These are phyloP conservation scores for Sminthopsis crassicaudata DNA, from an alignment of 2,113 vertebrate genomes.

Conservation along the genomic window DNA sequence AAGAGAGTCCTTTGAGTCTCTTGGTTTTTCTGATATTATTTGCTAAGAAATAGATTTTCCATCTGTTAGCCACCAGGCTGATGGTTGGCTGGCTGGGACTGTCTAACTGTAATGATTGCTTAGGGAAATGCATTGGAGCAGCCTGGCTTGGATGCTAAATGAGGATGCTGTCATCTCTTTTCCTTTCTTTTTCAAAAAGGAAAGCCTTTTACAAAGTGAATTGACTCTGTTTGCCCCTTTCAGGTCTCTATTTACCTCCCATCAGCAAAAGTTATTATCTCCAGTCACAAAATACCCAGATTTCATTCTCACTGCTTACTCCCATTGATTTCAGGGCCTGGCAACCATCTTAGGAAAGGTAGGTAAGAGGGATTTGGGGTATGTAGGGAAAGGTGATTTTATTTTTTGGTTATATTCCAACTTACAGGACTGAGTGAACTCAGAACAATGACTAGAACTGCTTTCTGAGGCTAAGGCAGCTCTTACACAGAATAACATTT, in stretches of 20 bases:
- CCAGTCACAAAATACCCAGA: background rate
- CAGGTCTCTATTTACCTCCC: slow-evolving; percentile 2
- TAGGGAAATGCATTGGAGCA: background rate
- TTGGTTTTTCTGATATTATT: background rate
- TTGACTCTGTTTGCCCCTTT: background rate
- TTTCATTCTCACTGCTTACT: background rate
- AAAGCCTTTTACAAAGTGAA: background rate
- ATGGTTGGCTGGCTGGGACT: background rate
- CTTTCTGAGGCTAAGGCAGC: background rate
- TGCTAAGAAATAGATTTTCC: background rate
- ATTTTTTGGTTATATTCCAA: slow-evolving; percentile 5
- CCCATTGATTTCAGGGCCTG: background rate
- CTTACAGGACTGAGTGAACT: background rate
- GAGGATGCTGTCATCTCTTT: background rate
- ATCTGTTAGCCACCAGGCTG: background rate
- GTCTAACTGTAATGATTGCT: background rate
- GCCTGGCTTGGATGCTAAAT: background rate
- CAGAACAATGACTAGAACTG: background rate
- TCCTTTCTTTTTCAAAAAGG: background rate
- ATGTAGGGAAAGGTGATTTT: slow-evolving; percentile 15
- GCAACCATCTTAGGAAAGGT: background rate
- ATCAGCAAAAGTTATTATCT: background rate
- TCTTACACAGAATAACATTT: slow-evolving; percentile 25
- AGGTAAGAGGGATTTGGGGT: background rate
- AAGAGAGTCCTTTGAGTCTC: background rate